Conservation (phyloP, 2,888 invertebrate species). For the Hyles lineata region DNA sequence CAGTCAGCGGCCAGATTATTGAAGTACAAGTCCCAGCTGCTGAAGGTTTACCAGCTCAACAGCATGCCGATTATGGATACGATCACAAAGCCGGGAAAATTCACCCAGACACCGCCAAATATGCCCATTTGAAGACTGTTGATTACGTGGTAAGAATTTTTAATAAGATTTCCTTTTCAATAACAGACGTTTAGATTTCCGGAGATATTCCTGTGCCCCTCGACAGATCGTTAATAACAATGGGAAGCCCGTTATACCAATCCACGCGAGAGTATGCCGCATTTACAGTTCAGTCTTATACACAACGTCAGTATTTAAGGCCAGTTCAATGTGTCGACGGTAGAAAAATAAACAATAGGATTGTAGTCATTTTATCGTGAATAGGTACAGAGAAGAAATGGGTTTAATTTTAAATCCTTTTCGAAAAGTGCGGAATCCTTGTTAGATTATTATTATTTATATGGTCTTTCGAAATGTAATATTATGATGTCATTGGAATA, state of each 20-base stretch:
- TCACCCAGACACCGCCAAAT: conserved; percentile 78
- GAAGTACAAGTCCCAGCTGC: conserved; percentile 84
- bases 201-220: background rate
- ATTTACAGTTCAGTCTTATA: too few species aligned
- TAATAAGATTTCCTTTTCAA: background rate
- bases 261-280: too few species aligned
- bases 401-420: too few species aligned
- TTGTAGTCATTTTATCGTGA: too few species aligned
- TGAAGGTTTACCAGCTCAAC: conserved; percentile 70
- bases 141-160: conserved; percentile 86
- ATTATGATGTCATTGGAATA: background rate
- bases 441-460: too few species aligned
- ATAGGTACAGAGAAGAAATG: too few species aligned
- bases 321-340: too few species aligned
- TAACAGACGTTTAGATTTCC: background rate
- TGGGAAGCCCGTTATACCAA: too few species aligned
- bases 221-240: too few species aligned
- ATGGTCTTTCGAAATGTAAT: background rate
- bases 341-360: too few species aligned
- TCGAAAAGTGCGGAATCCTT: too few species aligned
- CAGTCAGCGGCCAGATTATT: conserved; percentile 88
- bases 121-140: conserved; percentile 83
- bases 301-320: too few species aligned
- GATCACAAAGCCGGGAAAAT: conserved; percentile 77
- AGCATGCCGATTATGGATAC: conserved; percentile 80